A percentile compares a stretch with the other conserved stretches of the same genome.
Evolutionary conservation across 2,113 vertebrate genomes (phyloP).

Genomic region (Edolisoma coerulescens): DNA sequence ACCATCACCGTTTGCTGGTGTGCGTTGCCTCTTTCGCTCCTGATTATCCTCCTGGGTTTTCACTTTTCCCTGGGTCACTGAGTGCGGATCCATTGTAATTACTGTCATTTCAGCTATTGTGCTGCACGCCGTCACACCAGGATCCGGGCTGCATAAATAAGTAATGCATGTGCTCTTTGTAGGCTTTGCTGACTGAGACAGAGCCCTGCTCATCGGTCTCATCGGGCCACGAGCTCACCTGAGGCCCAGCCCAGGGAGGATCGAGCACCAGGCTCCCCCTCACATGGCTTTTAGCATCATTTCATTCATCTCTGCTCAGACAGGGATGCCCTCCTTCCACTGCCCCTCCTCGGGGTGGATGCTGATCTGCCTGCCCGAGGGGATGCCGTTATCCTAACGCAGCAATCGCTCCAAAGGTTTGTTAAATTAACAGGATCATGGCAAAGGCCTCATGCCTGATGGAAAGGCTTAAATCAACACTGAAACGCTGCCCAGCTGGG

Average conservation of each 20-base stretch:
- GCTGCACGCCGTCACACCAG: neutral
- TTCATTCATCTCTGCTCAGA: neutral
- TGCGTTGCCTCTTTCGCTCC: neutral
- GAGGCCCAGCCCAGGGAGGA: neutral
- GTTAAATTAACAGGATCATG: neutral
- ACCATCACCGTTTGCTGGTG: neutral
- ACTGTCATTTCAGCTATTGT: conserved; percentile 26
- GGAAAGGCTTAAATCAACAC: neutral
- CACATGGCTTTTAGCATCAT: accelerated
- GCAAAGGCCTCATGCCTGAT: neutral
- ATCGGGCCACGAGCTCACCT: neutral
- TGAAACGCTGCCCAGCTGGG: neutral
- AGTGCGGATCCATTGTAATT: conserved; percentile 17
- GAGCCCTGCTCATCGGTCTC: neutral
- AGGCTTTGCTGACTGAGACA: neutral
- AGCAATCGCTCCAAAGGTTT: neutral
- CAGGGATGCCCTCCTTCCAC: neutral
- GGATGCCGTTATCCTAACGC: neutral
- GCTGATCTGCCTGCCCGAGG: neutral
- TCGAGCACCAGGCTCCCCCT: neutral
- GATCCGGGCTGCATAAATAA: neutral
- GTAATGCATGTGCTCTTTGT: neutral
- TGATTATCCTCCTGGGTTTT: neutral
- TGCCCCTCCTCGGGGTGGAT: neutral
- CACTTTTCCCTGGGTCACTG: conserved; percentile 36